Evolutionary conservation across 2,113 vertebrate genomes (phyloP).

Genomic region (Turdus rufiventris): DNA sequence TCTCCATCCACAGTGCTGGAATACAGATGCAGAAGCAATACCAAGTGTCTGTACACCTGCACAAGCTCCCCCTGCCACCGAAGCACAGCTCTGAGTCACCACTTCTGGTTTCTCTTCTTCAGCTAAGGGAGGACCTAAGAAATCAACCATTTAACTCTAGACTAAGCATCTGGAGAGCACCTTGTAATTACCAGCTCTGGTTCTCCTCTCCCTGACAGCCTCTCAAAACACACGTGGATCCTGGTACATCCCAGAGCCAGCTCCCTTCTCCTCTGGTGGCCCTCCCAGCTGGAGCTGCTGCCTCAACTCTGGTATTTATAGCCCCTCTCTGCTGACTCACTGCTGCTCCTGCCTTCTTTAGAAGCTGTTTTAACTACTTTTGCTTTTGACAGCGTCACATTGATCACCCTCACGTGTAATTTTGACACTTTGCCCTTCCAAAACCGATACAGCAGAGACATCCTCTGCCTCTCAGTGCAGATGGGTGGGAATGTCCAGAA

Average conservation of each 20-base stretch:
- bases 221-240: not conserved
- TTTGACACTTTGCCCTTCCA: not conserved
- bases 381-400: not conserved
- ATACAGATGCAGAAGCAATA: not conserved
- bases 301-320: not conserved
- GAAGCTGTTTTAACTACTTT: not conserved
- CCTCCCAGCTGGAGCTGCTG: not conserved
- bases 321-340: not conserved
- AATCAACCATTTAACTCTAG: not conserved
- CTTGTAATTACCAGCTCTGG: not conserved
- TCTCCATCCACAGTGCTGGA: not conserved
- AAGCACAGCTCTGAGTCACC: not conserved
- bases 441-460: not conserved
- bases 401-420: not conserved
- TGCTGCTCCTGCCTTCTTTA: not conserved
- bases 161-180: not conserved
- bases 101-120: not conserved
- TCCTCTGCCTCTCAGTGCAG: rapidly evolving
- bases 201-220: not conserved
- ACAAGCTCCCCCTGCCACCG: not conserved
- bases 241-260: not conserved
- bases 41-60: not conserved
- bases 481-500: rapidly evolving
- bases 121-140: not conserved
- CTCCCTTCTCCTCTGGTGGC: not conserved